phyloP scores from a whole-genome alignment of 2,113 vertebrate species.

The Peucedramus taeniatus region DNA sequence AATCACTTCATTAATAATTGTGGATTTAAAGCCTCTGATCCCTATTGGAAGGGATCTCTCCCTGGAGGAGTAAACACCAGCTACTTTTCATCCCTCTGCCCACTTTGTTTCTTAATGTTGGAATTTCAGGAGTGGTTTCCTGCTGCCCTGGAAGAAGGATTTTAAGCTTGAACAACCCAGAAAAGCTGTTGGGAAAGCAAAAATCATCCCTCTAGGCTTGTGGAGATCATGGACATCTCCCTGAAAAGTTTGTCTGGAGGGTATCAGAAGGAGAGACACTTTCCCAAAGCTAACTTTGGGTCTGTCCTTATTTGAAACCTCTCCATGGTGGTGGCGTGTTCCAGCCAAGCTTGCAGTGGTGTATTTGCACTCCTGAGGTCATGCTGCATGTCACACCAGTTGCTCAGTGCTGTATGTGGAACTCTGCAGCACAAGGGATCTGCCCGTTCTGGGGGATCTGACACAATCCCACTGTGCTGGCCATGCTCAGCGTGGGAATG shows the following conservation, averaged over 20 bases:
- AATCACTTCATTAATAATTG: neutral
- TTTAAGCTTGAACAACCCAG: neutral
- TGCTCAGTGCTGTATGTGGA: fast-evolving
- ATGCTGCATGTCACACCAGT: fast-evolving
- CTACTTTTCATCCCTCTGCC: neutral
- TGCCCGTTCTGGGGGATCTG: fast-evolving
- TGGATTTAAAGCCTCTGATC: neutral
- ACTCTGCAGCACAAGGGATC: neutral
- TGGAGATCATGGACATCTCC: neutral
- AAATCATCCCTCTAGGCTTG: neutral
- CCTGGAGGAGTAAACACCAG: neutral
- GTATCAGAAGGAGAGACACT: neutral
- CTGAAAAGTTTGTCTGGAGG: neutral
- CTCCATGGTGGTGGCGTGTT: fast-evolving
- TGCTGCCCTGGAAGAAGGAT: neutral
- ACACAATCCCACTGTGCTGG: fast-evolving
- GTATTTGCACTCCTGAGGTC: fast-evolving
- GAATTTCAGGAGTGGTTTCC: neutral
- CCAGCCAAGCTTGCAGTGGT: neutral
- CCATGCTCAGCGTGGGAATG: fast-evolving
- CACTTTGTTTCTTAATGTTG: neutral
- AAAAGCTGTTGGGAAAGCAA: neutral
- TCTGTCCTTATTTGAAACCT: neutral
- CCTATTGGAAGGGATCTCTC: neutral
- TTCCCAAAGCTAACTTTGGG: neutral